A percentile compares a stretch with the other conserved stretches of the same genome.
Evolutionary conservation across 2,888 invertebrate genomes (phyloP).

Genomic region (Stegophylla sp.): DNA sequence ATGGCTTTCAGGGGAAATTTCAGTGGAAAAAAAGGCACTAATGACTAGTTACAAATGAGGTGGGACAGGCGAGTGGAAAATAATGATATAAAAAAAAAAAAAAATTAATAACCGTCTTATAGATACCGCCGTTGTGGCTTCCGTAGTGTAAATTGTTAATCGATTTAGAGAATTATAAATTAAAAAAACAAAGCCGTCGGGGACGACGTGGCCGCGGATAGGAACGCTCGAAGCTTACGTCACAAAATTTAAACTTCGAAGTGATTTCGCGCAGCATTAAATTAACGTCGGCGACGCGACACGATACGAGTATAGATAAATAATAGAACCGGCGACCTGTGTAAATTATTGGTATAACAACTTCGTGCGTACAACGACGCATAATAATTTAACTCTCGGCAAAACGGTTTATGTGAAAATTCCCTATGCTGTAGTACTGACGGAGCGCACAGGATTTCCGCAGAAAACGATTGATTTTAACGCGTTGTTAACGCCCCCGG

Average conservation of each 20-base stretch:
- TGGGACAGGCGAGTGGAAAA: not conserved
- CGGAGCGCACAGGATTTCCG: no score
- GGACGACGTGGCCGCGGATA: no score
- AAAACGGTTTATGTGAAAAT: not conserved
- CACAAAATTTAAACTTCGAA: not conserved
- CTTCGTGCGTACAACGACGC: not conserved
- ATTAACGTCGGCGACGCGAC: not conserved
- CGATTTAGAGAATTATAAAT: not conserved
- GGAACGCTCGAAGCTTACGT: not conserved
- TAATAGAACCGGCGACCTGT: not conserved
- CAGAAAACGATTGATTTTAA: no score
- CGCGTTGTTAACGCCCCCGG: no score
- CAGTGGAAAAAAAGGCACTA: not conserved
- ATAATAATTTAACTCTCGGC: not conserved
- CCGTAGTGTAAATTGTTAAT: not conserved
- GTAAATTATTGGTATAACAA: not conserved
- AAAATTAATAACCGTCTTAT: not conserved
- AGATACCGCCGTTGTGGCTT: not conserved
- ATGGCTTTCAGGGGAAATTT: constrained; percentile 4
- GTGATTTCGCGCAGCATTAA: constrained; percentile 4
- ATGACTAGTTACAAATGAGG: constrained; percentile 17
- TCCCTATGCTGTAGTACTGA: not conserved
- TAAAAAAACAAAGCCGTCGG: not conserved
- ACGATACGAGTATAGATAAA: constrained; percentile 6
- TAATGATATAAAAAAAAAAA: not conserved